Conservation (phyloP, 53 echinoderm and acorn worm genomes). For the Astropecten irregularis region DNA sequence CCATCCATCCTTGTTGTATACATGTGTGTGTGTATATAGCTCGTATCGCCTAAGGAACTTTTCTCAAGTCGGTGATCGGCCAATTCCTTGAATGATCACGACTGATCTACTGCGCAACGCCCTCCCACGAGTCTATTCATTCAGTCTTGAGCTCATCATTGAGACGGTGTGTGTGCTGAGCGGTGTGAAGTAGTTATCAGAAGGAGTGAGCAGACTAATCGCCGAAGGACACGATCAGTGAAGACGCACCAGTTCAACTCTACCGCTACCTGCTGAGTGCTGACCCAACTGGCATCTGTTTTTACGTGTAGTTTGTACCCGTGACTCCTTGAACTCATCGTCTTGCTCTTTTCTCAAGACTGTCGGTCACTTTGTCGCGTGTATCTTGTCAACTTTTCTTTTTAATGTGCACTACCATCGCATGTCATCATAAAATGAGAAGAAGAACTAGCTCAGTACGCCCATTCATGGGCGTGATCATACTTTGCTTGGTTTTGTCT, state of each 20-base stretch:
- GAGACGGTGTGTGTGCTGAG: background rate
- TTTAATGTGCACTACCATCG: background rate
- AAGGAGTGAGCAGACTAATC: slow-evolving; percentile 10
- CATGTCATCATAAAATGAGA: slow-evolving; percentile 27
- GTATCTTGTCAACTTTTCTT: slow-evolving; percentile 12
- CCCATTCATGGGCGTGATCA: background rate
- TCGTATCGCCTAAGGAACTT: too few species aligned
- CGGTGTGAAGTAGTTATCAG: background rate
- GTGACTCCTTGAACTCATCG: too few species aligned
- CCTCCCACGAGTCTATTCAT: background rate
- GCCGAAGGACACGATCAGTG: too few species aligned
- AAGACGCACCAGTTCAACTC: too few species aligned
- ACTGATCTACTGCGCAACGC: background rate
- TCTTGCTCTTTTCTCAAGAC: too few species aligned
- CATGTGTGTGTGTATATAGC: too few species aligned
- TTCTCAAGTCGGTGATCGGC: background rate
- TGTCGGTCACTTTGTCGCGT: too few species aligned
- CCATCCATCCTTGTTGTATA: too few species aligned
- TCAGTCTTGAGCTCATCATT: background rate
- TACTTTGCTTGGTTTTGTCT: slow-evolving; percentile 10
- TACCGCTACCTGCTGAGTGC: too few species aligned
- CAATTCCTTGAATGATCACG: background rate
- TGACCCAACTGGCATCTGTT: too few species aligned
- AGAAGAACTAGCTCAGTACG: slow-evolving; percentile 8
- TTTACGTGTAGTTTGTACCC: too few species aligned